These are phyloP conservation scores for Chrysomallon squamiferum DNA, from an alignment of 1,140 invertebrate genomes.

Conservation along the genomic window DNA sequence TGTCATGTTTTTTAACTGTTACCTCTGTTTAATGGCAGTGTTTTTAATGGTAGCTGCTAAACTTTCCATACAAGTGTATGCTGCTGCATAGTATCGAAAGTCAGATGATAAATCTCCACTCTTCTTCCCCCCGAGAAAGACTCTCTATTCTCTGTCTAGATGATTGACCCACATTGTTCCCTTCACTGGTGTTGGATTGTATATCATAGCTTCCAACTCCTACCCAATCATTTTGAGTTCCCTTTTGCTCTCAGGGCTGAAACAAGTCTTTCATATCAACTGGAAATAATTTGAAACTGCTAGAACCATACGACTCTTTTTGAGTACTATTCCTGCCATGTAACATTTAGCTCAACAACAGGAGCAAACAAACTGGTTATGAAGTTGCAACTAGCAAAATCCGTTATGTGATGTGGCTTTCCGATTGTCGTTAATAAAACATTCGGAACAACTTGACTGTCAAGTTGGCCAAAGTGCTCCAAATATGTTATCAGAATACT, in stretches of 20 bases:
- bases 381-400: too few relatives aligned
- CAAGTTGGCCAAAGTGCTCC: too few relatives aligned
- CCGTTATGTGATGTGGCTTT: too few relatives aligned
- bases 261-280: background rate
- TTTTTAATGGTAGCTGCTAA: slow-evolving; percentile 2
- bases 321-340: too few relatives aligned
- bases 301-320: background rate
- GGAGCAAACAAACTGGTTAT: too few relatives aligned
- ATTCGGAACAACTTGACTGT: too few relatives aligned
- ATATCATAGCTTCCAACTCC: background rate
- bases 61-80: background rate
- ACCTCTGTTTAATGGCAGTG: background rate
- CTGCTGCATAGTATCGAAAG: background rate
- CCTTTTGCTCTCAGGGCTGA: background rate
- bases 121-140: background rate
- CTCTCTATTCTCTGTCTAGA: background rate
- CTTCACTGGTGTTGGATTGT: background rate
- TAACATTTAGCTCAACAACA: too few relatives aligned
- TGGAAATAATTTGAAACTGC: background rate
- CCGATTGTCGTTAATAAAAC: too few relatives aligned
- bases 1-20: background rate
- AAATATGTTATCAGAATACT: too few relatives aligned
- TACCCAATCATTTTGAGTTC: background rate
- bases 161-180: slow-evolving; percentile 4
- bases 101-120: background rate